Base-by-base conservation (phyloP, 2,888 invertebrate species). In the Apamea crenata region DNA sequence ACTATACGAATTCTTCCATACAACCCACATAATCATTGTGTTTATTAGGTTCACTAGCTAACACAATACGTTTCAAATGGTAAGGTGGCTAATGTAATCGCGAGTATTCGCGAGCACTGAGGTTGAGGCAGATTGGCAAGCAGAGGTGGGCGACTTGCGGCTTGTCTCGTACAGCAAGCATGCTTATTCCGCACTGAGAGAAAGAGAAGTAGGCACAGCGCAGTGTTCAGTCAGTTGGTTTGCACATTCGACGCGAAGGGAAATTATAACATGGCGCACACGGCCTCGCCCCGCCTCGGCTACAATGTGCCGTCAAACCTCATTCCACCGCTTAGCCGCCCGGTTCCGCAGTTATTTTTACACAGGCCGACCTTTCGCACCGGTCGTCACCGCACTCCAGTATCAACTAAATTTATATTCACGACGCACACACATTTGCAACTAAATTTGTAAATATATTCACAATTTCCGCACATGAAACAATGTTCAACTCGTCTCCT, bases 261-360 rank as follows among this genome's bases (percentile, higher is more conserved):
- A 96, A 96, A 96, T 96, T 96, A 96, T 96, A 96, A 96, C 94
- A 96, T 95, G 96, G 96, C 96, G 96, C 96, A 96, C 94, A 94
- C 95, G 95, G 95, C 94, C 96, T 96, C 96, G 96, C 95, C 96
- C 96, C 96, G 96, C 96, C 96, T 96, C 95, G 92, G 94, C 95
- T 95, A 96, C 96, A 96, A 95, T 96, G 96, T 95, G 96, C 96
- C 96, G 96, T 96, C 96, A 96, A 96, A 96, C 96, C 96, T 96
- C 96, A 96, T 96, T 96, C 96, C 96, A 95, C 94, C 94, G 95
- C 95, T 96, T 96, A 95, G 96, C 95, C 94, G 96, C 96, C 94
- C 95, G 95, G 95, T 96, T 96, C 96, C 96, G 97, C 96, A 96
- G 96, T 96, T 97, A 97, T 97, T 96, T 97, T 96, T 97, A 97